Percentiles rank a stretch among this genome's conserved stretches.
These are phyloP conservation scores for Butorides virescens DNA, from an alignment of 2,113 vertebrate genomes.

Conservation along the genomic window DNA sequence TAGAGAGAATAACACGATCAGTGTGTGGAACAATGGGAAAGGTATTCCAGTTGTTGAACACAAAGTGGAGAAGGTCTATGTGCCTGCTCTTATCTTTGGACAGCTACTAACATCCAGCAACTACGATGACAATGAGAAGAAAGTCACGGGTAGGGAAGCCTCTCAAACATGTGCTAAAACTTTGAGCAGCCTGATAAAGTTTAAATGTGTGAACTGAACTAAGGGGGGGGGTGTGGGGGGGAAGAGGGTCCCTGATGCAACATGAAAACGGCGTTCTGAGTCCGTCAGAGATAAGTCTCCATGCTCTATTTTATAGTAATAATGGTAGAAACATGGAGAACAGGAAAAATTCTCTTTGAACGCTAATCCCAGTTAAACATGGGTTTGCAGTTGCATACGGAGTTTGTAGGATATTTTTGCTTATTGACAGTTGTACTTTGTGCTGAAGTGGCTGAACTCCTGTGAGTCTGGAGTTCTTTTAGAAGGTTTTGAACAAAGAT, in stretches of 20 bases:
- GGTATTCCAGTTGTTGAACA: constrained; percentile 97
- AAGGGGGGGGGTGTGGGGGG: accelerated
- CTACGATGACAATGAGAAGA: constrained; percentile 94
- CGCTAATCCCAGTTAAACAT: not conserved
- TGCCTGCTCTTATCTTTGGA: constrained; percentile 98
- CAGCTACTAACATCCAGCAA: constrained; percentile 98
- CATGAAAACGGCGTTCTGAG: accelerated
- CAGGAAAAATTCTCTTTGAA: not conserved
- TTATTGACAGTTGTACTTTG: not conserved
- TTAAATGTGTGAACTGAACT: not conserved
- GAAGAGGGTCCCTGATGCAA: not conserved
- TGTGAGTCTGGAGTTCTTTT: not conserved
- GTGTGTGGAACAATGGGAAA: constrained; percentile 97
- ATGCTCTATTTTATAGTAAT: not conserved
- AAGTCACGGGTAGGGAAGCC: constrained; percentile 90
- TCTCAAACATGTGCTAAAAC: accelerated
- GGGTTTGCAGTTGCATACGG: not conserved
- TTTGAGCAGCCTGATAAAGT: not conserved
- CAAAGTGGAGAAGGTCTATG: constrained; percentile 95
- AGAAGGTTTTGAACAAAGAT: not conserved
- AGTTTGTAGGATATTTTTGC: not conserved
- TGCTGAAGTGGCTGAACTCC: not conserved
- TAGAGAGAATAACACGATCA: constrained; percentile 94
- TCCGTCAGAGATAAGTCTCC: not conserved
- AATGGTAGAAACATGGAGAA: not conserved